Conservation (phyloP, 2,888 invertebrate species). For the Aphrophora alni region DNA sequence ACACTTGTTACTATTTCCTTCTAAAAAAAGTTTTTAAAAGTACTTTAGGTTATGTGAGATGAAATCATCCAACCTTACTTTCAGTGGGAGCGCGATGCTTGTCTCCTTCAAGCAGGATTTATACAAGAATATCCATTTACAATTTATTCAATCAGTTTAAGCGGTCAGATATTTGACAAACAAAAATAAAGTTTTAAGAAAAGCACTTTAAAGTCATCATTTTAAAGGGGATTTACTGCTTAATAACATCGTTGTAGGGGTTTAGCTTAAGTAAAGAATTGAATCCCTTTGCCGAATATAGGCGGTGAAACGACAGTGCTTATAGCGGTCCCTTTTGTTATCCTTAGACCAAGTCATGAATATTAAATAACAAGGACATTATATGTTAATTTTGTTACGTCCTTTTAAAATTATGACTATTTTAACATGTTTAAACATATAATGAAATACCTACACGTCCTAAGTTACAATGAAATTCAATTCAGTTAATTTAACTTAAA, state of each 20-base stretch:
- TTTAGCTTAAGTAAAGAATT: neutral
- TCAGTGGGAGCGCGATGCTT: neutral
- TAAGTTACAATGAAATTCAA: neutral
- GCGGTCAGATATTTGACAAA: constrained; percentile 6
- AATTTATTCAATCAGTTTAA: neutral
- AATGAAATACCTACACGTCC: neutral
- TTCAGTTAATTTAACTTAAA: no score
- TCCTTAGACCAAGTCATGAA: neutral
- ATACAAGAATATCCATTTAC: neutral
- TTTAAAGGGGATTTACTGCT: constrained; percentile 2
- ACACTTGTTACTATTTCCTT: no score
- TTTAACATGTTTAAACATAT: neutral
- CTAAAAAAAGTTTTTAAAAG: no score
- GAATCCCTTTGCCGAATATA: neutral
- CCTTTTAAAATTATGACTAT: neutral
- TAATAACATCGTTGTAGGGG: neutral
- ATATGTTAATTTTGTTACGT: neutral
- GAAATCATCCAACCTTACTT: no score
- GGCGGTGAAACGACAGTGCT: neutral
- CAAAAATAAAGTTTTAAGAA: neutral
- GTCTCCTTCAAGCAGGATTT: neutral
- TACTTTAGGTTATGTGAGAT: no score
- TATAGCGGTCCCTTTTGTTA: neutral
- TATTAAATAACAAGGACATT: neutral
- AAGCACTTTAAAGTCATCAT: neutral